Evolutionary conservation across 2,113 vertebrate species (phyloP), one percentile per base, ranked within the genome.

Genomic region (Oryzias woworae): DNA sequence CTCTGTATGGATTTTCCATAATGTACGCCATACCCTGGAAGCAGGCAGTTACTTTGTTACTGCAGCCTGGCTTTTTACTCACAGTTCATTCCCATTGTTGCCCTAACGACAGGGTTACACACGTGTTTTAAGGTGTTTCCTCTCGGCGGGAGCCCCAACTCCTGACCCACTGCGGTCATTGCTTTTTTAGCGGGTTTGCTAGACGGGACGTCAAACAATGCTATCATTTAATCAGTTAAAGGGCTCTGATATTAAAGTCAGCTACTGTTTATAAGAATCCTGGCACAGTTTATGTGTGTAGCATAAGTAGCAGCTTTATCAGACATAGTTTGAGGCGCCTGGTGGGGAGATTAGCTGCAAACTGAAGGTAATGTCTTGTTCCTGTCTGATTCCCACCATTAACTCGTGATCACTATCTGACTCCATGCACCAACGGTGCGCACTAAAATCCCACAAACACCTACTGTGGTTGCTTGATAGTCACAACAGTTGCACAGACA

Each of bases 301-400:
- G 59, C 69, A 75, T 80, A 86, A 90, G 86, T 85, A 87, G 71
- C 73, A 68, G 72, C 31, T 58, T 80, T 88, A 89, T 89, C 85
- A 86, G 84, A 76, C 83, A 62, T 83, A 75, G 82, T 83, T 84
- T 1, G 70, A 85, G 87, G 86, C 82, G 83, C 82, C 86, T 80
- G 71, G 77, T 80, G 77, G 75, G 75, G 71, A 87, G 85, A 90
- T 89, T 87, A 88, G 82, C 69, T 0, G 55, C 56, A 56, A 5
- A 52, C 44, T 73, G 67, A 86, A 81, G 72, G 71, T 86, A 76
- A 85, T 86, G 85, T 85, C 87, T 88, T 82, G 85, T 86, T 87
- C 82, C 85, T 76, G 89, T 89, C 86, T 89, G 89, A 89, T 90
- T 86, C 89, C 87, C 87, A 79, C 83, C 82, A 90, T 89, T 90